Percentiles rank a stretch among this genome's conserved stretches.
Evolutionary conservation across 2,797 vertebrate species (phyloP).

Genomic region (Fundulus diaphanus): DNA sequence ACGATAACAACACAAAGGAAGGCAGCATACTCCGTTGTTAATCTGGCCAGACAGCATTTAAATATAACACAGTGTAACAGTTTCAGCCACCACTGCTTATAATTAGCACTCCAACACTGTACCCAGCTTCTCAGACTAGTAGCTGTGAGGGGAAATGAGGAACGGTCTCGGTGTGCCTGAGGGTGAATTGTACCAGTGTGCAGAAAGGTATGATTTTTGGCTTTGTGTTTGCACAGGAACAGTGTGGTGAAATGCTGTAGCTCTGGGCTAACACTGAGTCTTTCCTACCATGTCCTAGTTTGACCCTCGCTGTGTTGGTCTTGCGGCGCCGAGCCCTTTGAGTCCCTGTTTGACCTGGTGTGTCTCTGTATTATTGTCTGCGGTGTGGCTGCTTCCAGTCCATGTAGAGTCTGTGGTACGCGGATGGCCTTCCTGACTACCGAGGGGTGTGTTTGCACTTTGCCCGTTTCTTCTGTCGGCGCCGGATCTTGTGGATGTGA

Average conservation of each 20-base stretch:
- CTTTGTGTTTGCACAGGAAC: slow-evolving; percentile 12
- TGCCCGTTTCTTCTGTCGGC: slow-evolving; percentile 29
- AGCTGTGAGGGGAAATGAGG: not conserved
- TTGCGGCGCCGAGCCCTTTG: slow-evolving; percentile 21
- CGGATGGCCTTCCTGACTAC: slow-evolving; percentile 29
- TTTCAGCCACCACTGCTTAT: slow-evolving; percentile 38
- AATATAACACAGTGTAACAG: slow-evolving; percentile 62
- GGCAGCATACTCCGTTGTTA: slow-evolving; percentile 56
- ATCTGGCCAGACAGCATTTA: slow-evolving; percentile 41
- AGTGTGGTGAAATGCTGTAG: not conserved
- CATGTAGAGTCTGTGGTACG: slow-evolving; percentile 45
- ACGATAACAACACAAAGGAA: slow-evolving; percentile 48
- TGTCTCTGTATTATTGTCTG: slow-evolving; percentile 49
- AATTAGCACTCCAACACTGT: slow-evolving; percentile 3
- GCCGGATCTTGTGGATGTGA: slow-evolving; percentile 23
- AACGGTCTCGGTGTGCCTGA: slow-evolving; percentile 2
- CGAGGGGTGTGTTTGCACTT: slow-evolving; percentile 32
- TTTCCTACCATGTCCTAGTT: slow-evolving; percentile 36
- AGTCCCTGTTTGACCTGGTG: slow-evolving; percentile 70
- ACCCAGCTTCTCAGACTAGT: slow-evolving; percentile 15
- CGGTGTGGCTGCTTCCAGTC: slow-evolving; percentile 58
- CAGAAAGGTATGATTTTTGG: slow-evolving; percentile 31
- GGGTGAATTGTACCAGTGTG: slow-evolving; percentile 9
- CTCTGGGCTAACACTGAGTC: not conserved
- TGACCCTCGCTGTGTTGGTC: slow-evolving; percentile 24